Conservation (phyloP, 2,797 vertebrate genomes). For the Gallinago solitaria region DNA sequence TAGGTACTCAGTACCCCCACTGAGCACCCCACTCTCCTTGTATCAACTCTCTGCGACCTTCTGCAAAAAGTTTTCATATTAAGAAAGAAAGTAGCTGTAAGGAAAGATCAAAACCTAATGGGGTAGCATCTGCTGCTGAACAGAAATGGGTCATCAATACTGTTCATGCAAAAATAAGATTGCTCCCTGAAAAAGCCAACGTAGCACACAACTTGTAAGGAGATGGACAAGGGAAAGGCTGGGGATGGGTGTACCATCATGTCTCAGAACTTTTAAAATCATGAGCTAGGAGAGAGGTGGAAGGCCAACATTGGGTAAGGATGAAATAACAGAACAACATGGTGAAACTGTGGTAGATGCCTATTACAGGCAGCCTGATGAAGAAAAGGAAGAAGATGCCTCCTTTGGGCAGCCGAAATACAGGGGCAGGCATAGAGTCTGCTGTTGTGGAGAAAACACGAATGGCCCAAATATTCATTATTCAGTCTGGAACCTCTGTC, state of each 20-base stretch:
- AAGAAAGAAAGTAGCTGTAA: background rate
- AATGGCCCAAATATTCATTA: background rate
- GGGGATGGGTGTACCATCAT: background rate
- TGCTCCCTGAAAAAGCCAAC: background rate
- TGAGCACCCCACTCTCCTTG: background rate
- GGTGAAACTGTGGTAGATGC: background rate
- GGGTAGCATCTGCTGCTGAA: background rate
- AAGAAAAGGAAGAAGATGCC: background rate
- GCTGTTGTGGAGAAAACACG: background rate
- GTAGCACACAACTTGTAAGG: background rate
- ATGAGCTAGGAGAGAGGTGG: background rate
- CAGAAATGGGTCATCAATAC: background rate
- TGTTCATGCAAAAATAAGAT: background rate
- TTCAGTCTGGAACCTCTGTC: background rate
- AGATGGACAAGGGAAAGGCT: background rate
- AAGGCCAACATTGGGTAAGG: background rate
- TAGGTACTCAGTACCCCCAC: too few relatives aligned
- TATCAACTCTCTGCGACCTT: background rate
- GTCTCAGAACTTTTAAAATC: background rate
- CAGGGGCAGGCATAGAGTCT: background rate
- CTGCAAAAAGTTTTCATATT: background rate
- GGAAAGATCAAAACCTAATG: background rate
- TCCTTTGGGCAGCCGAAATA: background rate
- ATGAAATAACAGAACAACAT: fast-evolving
- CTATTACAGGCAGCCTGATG: background rate